Percentiles rank a stretch among this genome's conserved stretches.
Conservation (phyloP, 2,797 vertebrate species). For the Erethizon dorsatum region DNA sequence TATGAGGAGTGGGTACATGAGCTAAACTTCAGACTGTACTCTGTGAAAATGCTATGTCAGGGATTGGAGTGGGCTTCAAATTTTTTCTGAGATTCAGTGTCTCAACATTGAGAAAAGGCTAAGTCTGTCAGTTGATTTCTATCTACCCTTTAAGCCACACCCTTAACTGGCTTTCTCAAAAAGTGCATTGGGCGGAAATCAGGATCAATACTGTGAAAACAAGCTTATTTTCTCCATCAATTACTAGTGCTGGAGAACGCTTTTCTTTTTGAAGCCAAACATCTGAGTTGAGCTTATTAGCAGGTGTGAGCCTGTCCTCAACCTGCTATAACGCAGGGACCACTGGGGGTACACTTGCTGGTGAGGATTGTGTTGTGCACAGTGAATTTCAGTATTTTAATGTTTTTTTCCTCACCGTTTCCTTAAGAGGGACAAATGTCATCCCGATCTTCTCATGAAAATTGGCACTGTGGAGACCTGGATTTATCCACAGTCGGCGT, state of each 20-base stretch:
- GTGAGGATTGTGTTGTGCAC: not conserved
- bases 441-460: not conserved
- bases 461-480: not conserved
- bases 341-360: not conserved
- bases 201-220: constrained; percentile 42
- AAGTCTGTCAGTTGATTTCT: not conserved
- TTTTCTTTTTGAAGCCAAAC: constrained; percentile 23
- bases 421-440: not conserved
- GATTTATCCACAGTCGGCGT: not conserved
- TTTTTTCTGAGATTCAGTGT: not conserved
- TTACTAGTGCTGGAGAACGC: not conserved
- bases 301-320: not conserved
- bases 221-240: not conserved
- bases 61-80: not conserved
- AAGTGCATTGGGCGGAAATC: constrained; percentile 12
- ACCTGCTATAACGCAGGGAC: not conserved
- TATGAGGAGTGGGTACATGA: not conserved
- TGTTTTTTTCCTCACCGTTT: not conserved
- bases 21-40: not conserved
- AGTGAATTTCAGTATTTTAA: constrained; percentile 1
- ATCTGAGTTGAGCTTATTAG: not conserved
- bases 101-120: not conserved
- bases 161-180: constrained; percentile 35
- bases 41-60: not conserved
- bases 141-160: not conserved